Evolutionary conservation across 2,888 invertebrate genomes (phyloP).

Genomic region (Pyrochroa serraticornis): DNA sequence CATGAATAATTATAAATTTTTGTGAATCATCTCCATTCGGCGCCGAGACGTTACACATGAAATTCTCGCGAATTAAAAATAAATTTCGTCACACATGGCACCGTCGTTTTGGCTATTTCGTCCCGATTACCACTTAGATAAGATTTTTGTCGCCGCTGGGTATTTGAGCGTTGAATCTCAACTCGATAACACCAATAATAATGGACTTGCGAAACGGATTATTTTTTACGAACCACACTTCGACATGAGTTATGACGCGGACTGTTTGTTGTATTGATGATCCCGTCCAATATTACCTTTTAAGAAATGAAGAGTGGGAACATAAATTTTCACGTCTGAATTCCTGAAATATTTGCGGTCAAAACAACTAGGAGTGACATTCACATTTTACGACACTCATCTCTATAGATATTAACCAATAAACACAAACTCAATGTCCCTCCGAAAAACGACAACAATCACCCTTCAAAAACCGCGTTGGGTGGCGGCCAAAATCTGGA

Average conservation of each 20-base stretch:
- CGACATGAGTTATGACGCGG: too few relatives aligned
- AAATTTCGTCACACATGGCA: conserved; percentile 17
- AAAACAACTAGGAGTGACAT: conserved; percentile 22
- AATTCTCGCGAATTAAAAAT: conserved; percentile 20
- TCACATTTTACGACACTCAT: conserved; percentile 16
- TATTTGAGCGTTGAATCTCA: too few relatives aligned
- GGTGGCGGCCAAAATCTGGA: conserved; percentile 24
- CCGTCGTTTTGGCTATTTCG: conserved; percentile 6
- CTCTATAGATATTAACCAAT: conserved; percentile 7
- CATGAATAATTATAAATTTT: conserved; percentile 23
- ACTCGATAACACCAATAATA: too few relatives aligned
- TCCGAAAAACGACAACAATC: too few relatives aligned
- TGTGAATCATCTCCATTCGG: conserved; percentile 20
- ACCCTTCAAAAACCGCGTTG: not conserved
- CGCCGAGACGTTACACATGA: conserved; percentile 13
- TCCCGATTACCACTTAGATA: not conserved
- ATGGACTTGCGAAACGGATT: too few relatives aligned
- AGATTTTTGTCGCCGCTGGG: too few relatives aligned
- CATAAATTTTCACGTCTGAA: conserved; percentile 22
- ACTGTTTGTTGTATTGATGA: not conserved
- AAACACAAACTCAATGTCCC: too few relatives aligned
- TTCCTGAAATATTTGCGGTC: conserved; percentile 28
- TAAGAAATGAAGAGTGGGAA: conserved; percentile 8
- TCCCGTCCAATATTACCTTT: not conserved
- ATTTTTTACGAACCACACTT: too few relatives aligned